Percentiles rank a stretch among this genome's conserved stretches.
These are phyloP conservation scores for Muschampia plurimacula DNA, from an alignment of 2,888 invertebrate genomes.

Conservation along the genomic window DNA sequence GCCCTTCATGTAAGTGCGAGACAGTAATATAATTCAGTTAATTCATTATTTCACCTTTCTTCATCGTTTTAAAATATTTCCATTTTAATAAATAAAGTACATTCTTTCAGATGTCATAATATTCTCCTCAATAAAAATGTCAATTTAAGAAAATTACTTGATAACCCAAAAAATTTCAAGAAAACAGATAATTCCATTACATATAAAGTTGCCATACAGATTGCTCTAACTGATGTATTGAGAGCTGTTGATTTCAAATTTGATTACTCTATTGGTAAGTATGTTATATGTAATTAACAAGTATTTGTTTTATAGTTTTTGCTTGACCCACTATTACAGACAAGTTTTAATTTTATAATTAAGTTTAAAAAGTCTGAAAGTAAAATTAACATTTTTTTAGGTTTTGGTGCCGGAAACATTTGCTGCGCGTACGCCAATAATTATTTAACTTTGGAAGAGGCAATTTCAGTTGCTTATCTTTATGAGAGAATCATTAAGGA, in stretches of 20 bases:
- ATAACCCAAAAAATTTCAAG: neutral
- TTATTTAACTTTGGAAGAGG: conserved; percentile 7
- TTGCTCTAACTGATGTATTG: conserved; percentile 45
- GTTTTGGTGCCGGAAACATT: conserved; percentile 89
- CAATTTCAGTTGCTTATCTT: conserved; percentile 2
- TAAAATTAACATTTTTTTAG: conserved; percentile 26
- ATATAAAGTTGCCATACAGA: conserved; percentile 29
- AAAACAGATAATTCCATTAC: neutral
- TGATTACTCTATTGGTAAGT: conserved; percentile 46
- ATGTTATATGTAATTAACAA: too few relatives aligned
- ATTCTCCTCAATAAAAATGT: neutral
- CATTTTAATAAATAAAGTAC: neutral
- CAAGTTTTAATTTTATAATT: neutral
- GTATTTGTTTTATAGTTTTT: too few relatives aligned
- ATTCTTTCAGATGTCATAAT: conserved; percentile 15
- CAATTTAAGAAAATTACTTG: conserved; percentile 6
- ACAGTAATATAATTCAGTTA: too few relatives aligned
- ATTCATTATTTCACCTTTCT: neutral
- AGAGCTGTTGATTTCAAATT: conserved; percentile 48
- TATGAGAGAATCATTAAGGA: neutral
- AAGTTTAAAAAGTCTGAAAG: too few relatives aligned
- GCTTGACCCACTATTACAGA: neutral
- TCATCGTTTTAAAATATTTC: too few relatives aligned
- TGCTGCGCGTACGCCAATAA: conserved; percentile 85
- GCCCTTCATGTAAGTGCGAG: too few relatives aligned